Evolutionary conservation across 1,140 invertebrate genomes (phyloP).

Genomic region (Pogonognathellus flavescens): DNA sequence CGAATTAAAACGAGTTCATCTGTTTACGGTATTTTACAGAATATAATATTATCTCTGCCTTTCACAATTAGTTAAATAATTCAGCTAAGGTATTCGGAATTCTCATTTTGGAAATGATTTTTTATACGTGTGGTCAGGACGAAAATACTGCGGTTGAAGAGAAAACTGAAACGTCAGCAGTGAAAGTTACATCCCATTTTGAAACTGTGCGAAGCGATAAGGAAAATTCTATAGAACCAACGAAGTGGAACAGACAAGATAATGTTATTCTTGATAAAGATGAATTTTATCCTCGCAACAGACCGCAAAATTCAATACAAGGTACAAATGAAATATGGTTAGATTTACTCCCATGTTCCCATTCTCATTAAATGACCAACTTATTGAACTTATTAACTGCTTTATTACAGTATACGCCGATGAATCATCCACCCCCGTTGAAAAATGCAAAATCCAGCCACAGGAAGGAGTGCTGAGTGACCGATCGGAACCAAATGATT

Average conservation of each 20-base stretch:
- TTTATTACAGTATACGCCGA: conserved; percentile 1
- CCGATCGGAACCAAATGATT: not conserved
- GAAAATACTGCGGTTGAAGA: not conserved
- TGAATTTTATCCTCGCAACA: not conserved
- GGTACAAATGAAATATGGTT: no score
- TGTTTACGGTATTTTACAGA: not conserved
- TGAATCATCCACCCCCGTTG: not conserved
- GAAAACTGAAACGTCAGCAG: not conserved
- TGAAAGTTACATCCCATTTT: no score
- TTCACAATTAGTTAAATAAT: not conserved
- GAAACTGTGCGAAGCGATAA: conserved; percentile 41
- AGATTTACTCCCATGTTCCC: no score
- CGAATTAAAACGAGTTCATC: not conserved
- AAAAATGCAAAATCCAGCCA: not conserved
- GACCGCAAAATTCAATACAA: not conserved
- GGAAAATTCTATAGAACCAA: conserved; percentile 55
- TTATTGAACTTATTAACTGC: not conserved
- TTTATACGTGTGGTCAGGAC: conserved; percentile 9
- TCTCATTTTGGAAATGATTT: no score
- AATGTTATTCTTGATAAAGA: not conserved
- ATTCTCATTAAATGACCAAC: no score
- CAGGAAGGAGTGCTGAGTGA: not conserved
- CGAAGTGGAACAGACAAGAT: conserved; percentile 40
- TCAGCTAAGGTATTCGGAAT: not conserved
- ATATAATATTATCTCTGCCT: not conserved